These are phyloP conservation scores for Schizaphis graminum DNA, from an alignment of 2,888 invertebrate species.

Conservation along the genomic window DNA sequence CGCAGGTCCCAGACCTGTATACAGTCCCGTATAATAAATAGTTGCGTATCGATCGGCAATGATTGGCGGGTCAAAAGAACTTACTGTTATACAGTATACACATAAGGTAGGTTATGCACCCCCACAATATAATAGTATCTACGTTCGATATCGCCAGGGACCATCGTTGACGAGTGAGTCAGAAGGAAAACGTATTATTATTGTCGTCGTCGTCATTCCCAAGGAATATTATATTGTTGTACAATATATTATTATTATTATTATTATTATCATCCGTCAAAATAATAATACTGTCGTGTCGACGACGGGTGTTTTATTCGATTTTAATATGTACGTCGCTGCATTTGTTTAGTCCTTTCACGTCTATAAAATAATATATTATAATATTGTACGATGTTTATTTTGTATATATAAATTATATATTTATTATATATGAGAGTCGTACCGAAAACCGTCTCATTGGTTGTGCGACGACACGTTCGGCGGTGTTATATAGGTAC, in stretches of 20 bases:
- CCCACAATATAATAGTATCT: background rate
- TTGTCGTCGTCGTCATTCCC: background rate
- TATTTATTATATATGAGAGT: background rate
- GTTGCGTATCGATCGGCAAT: background rate
- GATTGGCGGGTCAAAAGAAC: constrained; percentile 4
- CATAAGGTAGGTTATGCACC: background rate
- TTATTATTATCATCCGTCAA: constrained; percentile 4
- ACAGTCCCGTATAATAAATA: background rate
- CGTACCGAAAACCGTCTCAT: constrained; percentile 7
- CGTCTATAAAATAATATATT: constrained; percentile 18
- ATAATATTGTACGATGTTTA: background rate
- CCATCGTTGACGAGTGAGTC: background rate
- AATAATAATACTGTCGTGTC: constrained; percentile 1
- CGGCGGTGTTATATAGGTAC: background rate
- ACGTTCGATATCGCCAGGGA: background rate
- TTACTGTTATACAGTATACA: background rate
- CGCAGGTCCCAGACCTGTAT: background rate
- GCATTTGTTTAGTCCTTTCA: constrained; percentile 21
- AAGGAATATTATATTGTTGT: background rate
- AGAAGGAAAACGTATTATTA: background rate
- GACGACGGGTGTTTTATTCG: constrained; percentile 5
- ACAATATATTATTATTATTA: background rate
- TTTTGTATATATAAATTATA: background rate
- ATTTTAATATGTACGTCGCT: constrained; percentile 26
- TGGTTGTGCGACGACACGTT: constrained; percentile 56